Percentiles rank a stretch among this genome's conserved stretches.
phyloP scores from a whole-genome alignment of 2,888 invertebrate genomes.

The Cylloceria caligata region DNA sequence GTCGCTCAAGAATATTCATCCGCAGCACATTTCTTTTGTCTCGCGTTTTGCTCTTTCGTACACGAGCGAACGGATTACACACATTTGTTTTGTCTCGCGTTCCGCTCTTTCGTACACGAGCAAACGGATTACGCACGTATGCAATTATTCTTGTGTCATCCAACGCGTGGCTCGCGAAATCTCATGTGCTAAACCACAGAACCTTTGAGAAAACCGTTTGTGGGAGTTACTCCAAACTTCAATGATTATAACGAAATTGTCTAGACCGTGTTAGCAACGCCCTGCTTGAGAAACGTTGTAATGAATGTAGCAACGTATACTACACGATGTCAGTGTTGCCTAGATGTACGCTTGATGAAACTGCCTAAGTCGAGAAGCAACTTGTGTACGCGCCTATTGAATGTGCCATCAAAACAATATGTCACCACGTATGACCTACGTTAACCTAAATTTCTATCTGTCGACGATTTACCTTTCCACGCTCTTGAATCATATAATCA shows the following conservation, averaged over 20 bases:
- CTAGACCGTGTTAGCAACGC: slow-evolving; percentile 58
- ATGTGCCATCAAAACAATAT: slow-evolving; percentile 68
- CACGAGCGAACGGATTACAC: neutral
- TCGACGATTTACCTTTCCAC: neutral
- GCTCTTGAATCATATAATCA: neutral
- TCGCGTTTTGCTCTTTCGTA: slow-evolving; percentile 10
- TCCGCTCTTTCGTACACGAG: slow-evolving; percentile 12
- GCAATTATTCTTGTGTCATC: slow-evolving; percentile 52
- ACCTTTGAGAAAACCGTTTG: slow-evolving; percentile 18
- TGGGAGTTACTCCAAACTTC: slow-evolving; percentile 74
- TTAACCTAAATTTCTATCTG: neutral
- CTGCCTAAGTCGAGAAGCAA: slow-evolving; percentile 36
- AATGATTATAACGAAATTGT: slow-evolving; percentile 80
- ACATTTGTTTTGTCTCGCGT: slow-evolving; percentile 2
- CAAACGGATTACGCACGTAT: slow-evolving; percentile 57
- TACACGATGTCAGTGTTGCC: neutral
- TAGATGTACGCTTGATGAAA: slow-evolving; percentile 17
- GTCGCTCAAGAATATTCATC: too few species aligned
- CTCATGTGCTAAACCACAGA: slow-evolving; percentile 10
- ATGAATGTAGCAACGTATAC: slow-evolving; percentile 53
- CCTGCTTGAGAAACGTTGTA: slow-evolving; percentile 63
- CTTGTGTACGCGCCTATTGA: slow-evolving; percentile 16
- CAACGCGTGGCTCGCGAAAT: slow-evolving; percentile 6
- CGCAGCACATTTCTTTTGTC: neutral
- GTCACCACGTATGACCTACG: neutral